A percentile compares a stretch with the other conserved stretches of the same genome.
Conservation (phyloP, 37 sponge, comb jelly and placozoan genomes). For the Halisarca cf. caerulea region DNA sequence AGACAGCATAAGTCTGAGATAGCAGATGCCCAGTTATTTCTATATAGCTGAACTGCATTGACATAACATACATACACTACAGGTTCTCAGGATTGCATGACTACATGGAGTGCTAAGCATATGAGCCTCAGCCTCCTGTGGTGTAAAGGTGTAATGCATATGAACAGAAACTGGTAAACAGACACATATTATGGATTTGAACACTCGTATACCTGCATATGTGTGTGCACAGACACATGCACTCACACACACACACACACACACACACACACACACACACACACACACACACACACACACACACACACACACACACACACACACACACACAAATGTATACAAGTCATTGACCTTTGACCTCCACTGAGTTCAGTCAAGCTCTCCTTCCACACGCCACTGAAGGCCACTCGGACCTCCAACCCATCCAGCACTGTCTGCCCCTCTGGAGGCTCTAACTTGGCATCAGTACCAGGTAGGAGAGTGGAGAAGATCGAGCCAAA, state of each 20-base stretch:
- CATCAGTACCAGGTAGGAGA: constrained; percentile 90
- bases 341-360: constrained; percentile 87
- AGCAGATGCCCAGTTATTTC: too few relatives aligned
- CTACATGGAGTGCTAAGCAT: too few relatives aligned
- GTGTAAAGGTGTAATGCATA: too few relatives aligned
- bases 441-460: constrained; percentile 85
- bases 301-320: too few relatives aligned
- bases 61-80: too few relatives aligned
- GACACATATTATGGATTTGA: too few relatives aligned
- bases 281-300: background rate
- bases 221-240: background rate
- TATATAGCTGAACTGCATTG: too few relatives aligned
- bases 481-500: constrained; percentile 97
- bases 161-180: too few relatives aligned
- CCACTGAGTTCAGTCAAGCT: constrained; percentile 93
- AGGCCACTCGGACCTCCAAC: constrained; percentile 93
- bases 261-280: background rate
- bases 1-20: too few relatives aligned
- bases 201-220: background rate
- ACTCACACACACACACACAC: background rate
- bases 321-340: background rate
- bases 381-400: constrained; percentile 98
- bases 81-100: too few relatives aligned
- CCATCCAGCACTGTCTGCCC: constrained; percentile 90
- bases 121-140: too few relatives aligned